Base-by-base conservation (phyloP, 2,888 invertebrate species). In the Eupeodes luniger region DNA sequence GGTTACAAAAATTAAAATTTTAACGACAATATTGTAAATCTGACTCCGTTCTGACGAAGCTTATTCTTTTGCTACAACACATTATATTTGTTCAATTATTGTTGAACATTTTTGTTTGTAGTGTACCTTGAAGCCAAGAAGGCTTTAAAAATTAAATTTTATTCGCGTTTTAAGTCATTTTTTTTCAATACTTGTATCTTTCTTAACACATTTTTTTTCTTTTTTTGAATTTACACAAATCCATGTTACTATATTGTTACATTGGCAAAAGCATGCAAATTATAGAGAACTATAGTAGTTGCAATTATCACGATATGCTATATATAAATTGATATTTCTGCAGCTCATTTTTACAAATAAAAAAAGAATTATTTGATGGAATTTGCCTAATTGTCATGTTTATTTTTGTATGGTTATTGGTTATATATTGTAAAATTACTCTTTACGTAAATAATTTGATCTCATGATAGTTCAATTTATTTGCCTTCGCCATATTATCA, bases 261-360 rank as follows among this genome's bases (percentile, higher is more conserved):
- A 12, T 55, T 79, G 62, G n/a, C 53, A 70, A 84, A 69, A 84
- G 69, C 80, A 75, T 80, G 80, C 66, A 84, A 84, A 84, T 84
- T 57, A 79, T 69, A 82, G 72, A 40, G 64, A 51, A 64, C 27
- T 49, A 44, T 78, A 72, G 72, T 79, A 34, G 59, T 83, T 74
- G 49, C 61, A 78, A 83, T 83, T 74, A 84, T 74, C 74, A 61
- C 61, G n/a, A 27, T 57, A 34, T 4, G 14, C 40, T 12, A 34
- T 27, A 19, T 44, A 40, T 47, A 27, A 47, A 57, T 9, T 19
- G 34, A 27, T 34, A 74, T 62, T 70, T 76, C 36, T 62, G 44
- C 49, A 19, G 49, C n/a, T 75, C 57, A 57, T 2, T 57, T 27
- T 57, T 57, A n/a, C 51, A 36, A 19, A 19, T 19, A 6, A 36